Conservation (phyloP, 2,888 invertebrate species). For the Athrips mouffetella region DNA sequence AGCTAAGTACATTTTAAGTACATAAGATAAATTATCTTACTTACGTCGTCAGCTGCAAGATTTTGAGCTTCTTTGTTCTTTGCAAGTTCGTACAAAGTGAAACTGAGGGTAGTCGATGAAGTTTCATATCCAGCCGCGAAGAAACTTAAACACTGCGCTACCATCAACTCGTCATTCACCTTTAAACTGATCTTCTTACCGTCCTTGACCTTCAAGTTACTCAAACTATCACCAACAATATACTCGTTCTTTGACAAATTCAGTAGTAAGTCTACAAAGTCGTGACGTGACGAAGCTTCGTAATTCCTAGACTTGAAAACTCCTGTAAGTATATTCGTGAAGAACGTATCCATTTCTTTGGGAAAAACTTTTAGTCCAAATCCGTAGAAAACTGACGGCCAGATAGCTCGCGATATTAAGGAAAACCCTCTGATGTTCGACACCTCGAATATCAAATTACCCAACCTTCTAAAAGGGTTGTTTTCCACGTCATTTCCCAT, state of each 20-base stretch:
- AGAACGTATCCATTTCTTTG: conserved; percentile 30
- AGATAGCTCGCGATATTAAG: conserved; percentile 28
- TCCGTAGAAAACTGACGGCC: conserved; percentile 40
- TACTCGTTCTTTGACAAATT: conserved; percentile 27
- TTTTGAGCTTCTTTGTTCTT: conserved; percentile 39
- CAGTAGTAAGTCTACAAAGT: conserved; percentile 30
- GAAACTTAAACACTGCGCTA: conserved; percentile 75
- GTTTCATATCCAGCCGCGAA: conserved; percentile 55
- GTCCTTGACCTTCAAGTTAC: conserved; percentile 19
- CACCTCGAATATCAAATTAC: conserved; percentile 27
- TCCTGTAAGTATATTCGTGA: conserved; percentile 20
- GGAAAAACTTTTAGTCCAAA: conserved; percentile 33
- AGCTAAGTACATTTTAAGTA: too few species aligned
- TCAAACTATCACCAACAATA: conserved; percentile 36
- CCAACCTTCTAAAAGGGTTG: conserved; percentile 37
- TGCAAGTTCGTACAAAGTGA: conserved; percentile 44
- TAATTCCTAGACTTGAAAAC: conserved; percentile 24
- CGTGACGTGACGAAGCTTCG: conserved; percentile 23
- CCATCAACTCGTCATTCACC: conserved; percentile 60
- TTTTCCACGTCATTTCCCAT: conserved; percentile 13
- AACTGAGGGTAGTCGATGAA: conserved; percentile 40
- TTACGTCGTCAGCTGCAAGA: conserved; percentile 37
- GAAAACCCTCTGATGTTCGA: conserved; percentile 26
- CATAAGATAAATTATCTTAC: not conserved
- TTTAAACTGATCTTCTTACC: conserved; percentile 29